Evolutionary conservation across 2,888 invertebrate species (phyloP).

Genomic region (Iphiclides podalirius): DNA sequence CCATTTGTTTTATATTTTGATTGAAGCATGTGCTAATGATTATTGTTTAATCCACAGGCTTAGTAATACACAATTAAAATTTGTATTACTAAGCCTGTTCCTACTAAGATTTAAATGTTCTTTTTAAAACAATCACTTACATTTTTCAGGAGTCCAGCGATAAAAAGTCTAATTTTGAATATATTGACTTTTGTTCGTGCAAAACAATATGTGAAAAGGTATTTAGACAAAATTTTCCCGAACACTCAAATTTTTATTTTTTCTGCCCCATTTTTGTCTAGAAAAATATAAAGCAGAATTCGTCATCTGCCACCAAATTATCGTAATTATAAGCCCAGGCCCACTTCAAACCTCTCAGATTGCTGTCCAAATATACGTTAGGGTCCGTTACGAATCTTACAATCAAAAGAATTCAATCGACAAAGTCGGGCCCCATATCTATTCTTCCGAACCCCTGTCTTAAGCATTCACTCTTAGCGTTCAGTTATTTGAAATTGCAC

Average conservation of each 20-base stretch:
- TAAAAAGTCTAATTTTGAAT: too few species aligned
- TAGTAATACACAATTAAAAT: too few species aligned
- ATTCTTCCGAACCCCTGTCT: conserved; percentile 69
- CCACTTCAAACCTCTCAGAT: conserved; percentile 74
- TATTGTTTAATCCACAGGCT: neutral
- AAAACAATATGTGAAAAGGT: too few species aligned
- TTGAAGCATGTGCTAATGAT: conserved; percentile 25
- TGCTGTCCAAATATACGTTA: conserved; percentile 79
- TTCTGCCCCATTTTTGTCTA: too few species aligned
- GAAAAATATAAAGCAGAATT: too few species aligned
- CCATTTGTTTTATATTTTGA: conserved; percentile 33
- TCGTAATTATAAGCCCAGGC: conserved; percentile 75
- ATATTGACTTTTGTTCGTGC: too few species aligned
- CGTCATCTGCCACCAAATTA: conserved; percentile 74
- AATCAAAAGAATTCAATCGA: conserved; percentile 71
- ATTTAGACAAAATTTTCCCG: too few species aligned
- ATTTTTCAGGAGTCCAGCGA: too few species aligned
- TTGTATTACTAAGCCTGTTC: too few species aligned
- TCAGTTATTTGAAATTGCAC: conserved; percentile 29
- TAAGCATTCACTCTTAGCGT: conserved; percentile 23
- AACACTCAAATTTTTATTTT: too few species aligned
- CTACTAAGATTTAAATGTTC: too few species aligned
- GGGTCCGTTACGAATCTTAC: conserved; percentile 72
- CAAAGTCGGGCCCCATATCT: conserved; percentile 73
- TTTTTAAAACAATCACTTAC: too few species aligned